Base-by-base conservation (phyloP, 2,888 invertebrate genomes). In the Thereva unica region DNA sequence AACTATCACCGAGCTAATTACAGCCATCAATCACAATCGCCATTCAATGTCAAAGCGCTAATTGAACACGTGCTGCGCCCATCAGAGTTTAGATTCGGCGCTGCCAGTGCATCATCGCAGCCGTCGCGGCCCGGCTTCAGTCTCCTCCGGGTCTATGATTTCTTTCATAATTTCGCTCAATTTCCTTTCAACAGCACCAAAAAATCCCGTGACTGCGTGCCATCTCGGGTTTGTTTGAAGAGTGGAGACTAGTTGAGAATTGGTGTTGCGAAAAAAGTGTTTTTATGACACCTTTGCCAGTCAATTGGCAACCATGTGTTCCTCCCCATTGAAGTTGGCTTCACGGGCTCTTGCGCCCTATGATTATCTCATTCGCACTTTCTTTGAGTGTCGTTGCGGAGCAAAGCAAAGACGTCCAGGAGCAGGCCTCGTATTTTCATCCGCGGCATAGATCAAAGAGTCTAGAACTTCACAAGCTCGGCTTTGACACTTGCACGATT, bases 361-460 rank as follows among this genome's bases (percentile, higher is more conserved):
- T 23, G 68, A 65, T 68, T 64, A 67, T 63, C 69, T 64, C 69
- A 64, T 64, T 67, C 67, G 64, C 64, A 67, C 69, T 69, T 57
- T 61, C 67, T 67, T 69, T 67, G 69, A 59, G 49, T 67, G 64
- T 49, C 52, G 52, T 61, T 69, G 61, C 65, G 23, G 23, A 23
- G 23, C 55, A 67, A 68, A 67, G 55, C 52, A 38, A 55, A 47
- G 49, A 53, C 57, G 45, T 23, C 23, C 23, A 23, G 23, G 23
- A 23, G 1, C 23, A 41, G 38, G 47, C 40, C 38, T 8, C 41
- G 40, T 59, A 59, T 52, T 59, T 59, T 49, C 53, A 53, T 10
- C 34, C 34, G 63, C 63, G 63, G 63, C 38, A 9, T 5, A 63
- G 50, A 63, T 63, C 63, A 63, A 63, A 63, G 52, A 35, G 12